Percentiles rank a stretch among this genome's conserved stretches.
These are phyloP conservation scores for Hylyphantes graminicola DNA, from an alignment of 1,140 invertebrate species.

Conservation along the genomic window DNA sequence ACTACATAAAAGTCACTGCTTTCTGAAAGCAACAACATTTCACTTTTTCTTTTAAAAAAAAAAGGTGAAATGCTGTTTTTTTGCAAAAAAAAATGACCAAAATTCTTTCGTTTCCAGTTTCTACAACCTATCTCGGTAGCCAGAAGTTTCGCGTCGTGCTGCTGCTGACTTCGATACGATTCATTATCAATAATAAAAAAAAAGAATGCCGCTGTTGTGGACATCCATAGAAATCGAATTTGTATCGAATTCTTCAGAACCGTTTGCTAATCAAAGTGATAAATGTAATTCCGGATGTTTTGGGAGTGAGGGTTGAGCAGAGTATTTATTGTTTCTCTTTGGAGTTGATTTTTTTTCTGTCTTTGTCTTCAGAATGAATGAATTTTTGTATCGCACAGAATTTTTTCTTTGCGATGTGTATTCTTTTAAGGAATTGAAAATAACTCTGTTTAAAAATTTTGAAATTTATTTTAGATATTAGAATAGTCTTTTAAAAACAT, in stretches of 20 bases:
- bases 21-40: no score
- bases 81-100: neutral
- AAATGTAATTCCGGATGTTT: conserved; percentile 26
- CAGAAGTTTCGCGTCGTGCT: conserved; percentile 27
- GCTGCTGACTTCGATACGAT: conserved; percentile 16
- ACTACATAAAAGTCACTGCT: no score
- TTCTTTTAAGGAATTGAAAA: no score
- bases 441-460: no score
- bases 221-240: conserved; percentile 41
- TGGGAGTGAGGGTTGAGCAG: no score
- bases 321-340: neutral
- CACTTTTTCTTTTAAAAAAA: no score
- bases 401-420: neutral
- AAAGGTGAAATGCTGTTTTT: conserved; percentile 2
- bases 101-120: conserved; percentile 33
- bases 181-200: conserved; percentile 29
- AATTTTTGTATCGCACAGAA: neutral
- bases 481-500: no score
- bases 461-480: no score
- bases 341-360: neutral
- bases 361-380: neutral
- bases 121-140: conserved; percentile 21
- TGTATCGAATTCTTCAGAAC: conserved; percentile 39
- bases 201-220: conserved; percentile 3
- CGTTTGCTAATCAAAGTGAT: conserved; percentile 45